phyloP scores from a whole-genome alignment of 2,888 invertebrate species.

The Emesis castigata region DNA sequence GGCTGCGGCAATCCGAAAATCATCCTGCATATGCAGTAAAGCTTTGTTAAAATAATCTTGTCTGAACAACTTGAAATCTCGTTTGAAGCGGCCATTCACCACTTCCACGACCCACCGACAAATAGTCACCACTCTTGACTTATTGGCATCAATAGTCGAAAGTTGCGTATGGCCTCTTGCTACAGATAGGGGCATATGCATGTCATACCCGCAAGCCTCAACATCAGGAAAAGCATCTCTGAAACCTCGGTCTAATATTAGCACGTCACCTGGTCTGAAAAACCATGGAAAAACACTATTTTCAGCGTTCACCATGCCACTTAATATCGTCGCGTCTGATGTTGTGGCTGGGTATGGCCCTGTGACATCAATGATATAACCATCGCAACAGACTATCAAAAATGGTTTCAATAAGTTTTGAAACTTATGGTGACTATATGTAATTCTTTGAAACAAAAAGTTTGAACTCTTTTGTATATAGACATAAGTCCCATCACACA shows the following conservation, averaged over 20 bases:
- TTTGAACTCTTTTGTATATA: conserved; percentile 57
- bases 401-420: conserved; percentile 48
- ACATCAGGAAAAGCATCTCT: conserved; percentile 3
- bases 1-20: conserved; percentile 30
- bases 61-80: conserved; percentile 21
- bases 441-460: conserved; percentile 52
- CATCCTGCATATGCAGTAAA: conserved; percentile 12
- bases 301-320: conserved; percentile 21
- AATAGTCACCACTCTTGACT: conserved; percentile 12
- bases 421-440: conserved; percentile 49
- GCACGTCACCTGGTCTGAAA: conserved; percentile 5
- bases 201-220: conserved; percentile 17
- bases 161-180: conserved; percentile 10
- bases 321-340: conserved; percentile 39
- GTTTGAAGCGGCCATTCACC: conserved; percentile 15
- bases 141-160: conserved; percentile 15
- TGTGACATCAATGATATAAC: conserved; percentile 47
- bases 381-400: conserved; percentile 44
- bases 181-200: conserved; percentile 24
- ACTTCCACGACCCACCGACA: conserved; percentile 11
- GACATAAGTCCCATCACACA: conserved; percentile 54
- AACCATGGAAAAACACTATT: conserved; percentile 1
- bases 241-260: not conserved
- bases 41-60: conserved; percentile 29
- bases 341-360: conserved; percentile 41